Base-by-base conservation (phyloP, 2,113 vertebrate species). In the Beaufortia kweichowensis region DNA sequence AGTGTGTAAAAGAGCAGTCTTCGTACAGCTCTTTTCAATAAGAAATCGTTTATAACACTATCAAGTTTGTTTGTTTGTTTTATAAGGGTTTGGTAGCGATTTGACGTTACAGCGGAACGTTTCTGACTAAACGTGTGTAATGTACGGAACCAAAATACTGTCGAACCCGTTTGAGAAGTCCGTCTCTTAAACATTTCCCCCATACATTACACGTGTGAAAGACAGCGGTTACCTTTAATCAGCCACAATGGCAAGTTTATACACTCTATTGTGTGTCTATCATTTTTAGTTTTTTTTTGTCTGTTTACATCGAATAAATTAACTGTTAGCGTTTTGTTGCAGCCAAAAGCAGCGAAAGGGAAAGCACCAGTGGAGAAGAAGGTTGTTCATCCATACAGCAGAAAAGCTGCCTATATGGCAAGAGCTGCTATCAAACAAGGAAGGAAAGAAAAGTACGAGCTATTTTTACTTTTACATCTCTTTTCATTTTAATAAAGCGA, bases 341-440 rank as follows among this genome's bases (percentile, higher is more conserved):
- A 99, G 96, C 96, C 96, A 33, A 99, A 98, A 83, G 81, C 79
- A 73, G 86, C 65, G 21, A 98, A 93, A 76, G 87, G 85, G 6
- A 96, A 94, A 84, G 81, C 62, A 2, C 84, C 91, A 50, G 91
- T 85, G 28, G 96, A 94, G 80, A 93, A 92, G 55, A 95, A 98
- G 76, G 91, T 90, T 43, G 85, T 95, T 77, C 97, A 99, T 82
- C 97, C 97, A 1, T 97, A 92, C 81, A 99, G 97, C 87, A 93
- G 97, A 84, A 98, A 96, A 86, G 97, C 97, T 3, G 95, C 92
- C 0, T 96, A 96, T 17, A 89, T 99, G 29, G 90, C 89, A 4
- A 90, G 94, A 88, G 93, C 94, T 63, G 92, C 90, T 9, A 92
- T 91, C 82, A 92, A 93, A 81, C 93, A 95, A 76, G 92, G 90